These are phyloP conservation scores for Diplolepis rosae DNA, from an alignment of 2,888 invertebrate genomes.

Conservation along the genomic window DNA sequence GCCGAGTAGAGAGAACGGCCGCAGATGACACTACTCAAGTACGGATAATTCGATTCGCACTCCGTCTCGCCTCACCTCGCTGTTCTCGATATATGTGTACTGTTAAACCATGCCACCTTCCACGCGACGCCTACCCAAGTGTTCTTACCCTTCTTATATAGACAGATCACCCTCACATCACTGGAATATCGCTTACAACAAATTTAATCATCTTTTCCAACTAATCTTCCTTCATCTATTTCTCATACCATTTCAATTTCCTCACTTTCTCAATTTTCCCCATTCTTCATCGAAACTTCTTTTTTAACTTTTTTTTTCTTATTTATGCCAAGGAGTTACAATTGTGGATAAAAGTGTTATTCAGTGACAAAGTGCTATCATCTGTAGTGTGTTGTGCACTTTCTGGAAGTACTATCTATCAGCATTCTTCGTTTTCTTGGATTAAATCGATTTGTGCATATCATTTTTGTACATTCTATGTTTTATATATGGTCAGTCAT, in stretches of 20 bases:
- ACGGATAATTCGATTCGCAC: constrained; percentile 30
- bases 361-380: constrained; percentile 8
- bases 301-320: neutral
- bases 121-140: constrained; percentile 11
- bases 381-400: neutral
- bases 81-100: constrained; percentile 32
- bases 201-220: neutral
- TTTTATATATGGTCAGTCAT: too few relatives aligned
- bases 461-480: too few relatives aligned
- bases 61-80: constrained; percentile 4
- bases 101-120: constrained; percentile 3
- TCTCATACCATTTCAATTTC: too few relatives aligned
- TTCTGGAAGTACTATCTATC: constrained; percentile 2
- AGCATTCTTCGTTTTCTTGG: neutral
- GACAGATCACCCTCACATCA: neutral
- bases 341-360: constrained; percentile 8
- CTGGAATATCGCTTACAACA: constrained; percentile 12
- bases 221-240: neutral
- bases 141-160: neutral
- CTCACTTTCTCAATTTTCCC: neutral
- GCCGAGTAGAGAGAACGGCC: constrained; percentile 61
- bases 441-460: neutral
- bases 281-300: neutral
- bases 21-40: constrained; percentile 47
- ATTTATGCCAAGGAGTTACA: neutral